Evolutionary conservation across 2,797 vertebrate species (phyloP).

Genomic region (Emys orbicularis): DNA sequence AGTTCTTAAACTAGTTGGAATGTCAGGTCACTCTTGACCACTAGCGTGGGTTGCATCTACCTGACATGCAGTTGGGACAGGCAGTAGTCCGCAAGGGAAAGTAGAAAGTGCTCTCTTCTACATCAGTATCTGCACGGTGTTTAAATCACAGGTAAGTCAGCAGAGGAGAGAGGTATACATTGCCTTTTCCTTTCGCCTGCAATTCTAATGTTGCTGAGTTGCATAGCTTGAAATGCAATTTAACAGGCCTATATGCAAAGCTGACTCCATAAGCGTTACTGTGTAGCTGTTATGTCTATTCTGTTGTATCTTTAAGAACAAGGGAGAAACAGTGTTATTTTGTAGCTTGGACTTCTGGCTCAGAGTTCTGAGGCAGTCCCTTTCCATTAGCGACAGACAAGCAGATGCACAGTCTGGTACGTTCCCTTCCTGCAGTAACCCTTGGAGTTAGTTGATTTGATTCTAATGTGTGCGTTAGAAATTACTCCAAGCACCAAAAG

Average conservation of each 20-base stretch:
- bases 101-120: not conserved
- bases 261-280: slow-evolving; percentile 38
- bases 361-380: slow-evolving; percentile 29
- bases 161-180: not conserved
- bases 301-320: not conserved
- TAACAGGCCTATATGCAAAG: slow-evolving; percentile 5
- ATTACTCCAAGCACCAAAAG: slow-evolving; percentile 51
- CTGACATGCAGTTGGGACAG: not conserved
- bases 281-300: not conserved
- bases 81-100: slow-evolving; percentile 1
- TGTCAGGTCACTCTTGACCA: not conserved
- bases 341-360: slow-evolving; percentile 28
- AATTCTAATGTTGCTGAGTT: not conserved
- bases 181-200: slow-evolving; percentile 28
- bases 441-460: slow-evolving; percentile 60
- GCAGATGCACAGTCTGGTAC: slow-evolving; percentile 51
- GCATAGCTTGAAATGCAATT: not conserved
- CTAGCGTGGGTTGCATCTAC: not conserved
- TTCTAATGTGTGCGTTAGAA: slow-evolving; percentile 56
- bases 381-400: slow-evolving; percentile 47
- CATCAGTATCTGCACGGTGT: not conserved
- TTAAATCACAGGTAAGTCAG: slow-evolving; percentile 6
- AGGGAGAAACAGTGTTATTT: slow-evolving; percentile 3
- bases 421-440: slow-evolving; percentile 48
- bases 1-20: slow-evolving; percentile 2